Evolutionary conservation across 2,888 invertebrate species (phyloP).

Genomic region (Odontocerum albicorne): DNA sequence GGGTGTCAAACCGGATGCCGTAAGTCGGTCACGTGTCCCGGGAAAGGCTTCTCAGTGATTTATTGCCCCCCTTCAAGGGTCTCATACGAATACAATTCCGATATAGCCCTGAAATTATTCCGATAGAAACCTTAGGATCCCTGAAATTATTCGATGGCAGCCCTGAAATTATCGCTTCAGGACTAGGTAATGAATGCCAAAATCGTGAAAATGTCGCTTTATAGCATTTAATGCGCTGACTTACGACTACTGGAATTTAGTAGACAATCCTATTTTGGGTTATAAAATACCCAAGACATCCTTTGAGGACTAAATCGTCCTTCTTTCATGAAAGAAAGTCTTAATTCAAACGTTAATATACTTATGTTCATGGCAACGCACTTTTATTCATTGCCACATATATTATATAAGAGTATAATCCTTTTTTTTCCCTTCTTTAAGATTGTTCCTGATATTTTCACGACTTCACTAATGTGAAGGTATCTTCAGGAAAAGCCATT

Average conservation of each 20-base stretch:
- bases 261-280: no score
- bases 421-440: no score
- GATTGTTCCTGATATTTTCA: no score
- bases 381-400: no score
- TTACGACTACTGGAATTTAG: no score
- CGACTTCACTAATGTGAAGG: no score
- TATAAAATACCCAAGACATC: no score
- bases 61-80: constrained; percentile 31
- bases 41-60: constrained; percentile 35
- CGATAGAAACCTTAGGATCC: constrained; percentile 4
- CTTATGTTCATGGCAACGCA: no score
- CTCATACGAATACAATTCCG: constrained; percentile 35
- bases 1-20: constrained; percentile 33
- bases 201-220: constrained; percentile 4
- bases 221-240: not conserved
- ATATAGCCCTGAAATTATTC: constrained; percentile 13
- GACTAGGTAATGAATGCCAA: constrained; percentile 1
- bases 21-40: constrained; percentile 37
- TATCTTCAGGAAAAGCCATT: no score
- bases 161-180: constrained; percentile 4
- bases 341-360: not conserved
- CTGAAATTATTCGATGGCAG: constrained; percentile 6
- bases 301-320: not conserved
- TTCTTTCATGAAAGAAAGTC: not conserved
- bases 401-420: no score